Evolutionary conservation across 2,888 invertebrate species (phyloP), one percentile per base, ranked within the genome.

Genomic region (Rhodophaea formosa): DNA sequence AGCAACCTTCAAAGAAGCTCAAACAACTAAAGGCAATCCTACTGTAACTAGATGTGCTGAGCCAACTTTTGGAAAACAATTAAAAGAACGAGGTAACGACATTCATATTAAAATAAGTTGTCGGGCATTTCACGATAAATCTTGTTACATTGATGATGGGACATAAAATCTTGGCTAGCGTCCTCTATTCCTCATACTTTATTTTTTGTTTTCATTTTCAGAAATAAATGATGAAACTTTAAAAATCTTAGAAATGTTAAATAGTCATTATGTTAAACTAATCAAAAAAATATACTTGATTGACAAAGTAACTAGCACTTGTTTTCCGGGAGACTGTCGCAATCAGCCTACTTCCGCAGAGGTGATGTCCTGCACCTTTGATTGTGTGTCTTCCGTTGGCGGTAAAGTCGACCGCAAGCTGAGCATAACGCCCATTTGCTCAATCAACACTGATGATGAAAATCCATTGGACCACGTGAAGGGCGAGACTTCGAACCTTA

Each of bases 361-460:
- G 12, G 23, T 39, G 2, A 17, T 14, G 8, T 39, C 46, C 35
- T 56, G 16, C 14, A 35, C 49, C 17, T 12, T 42, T 16, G 56
- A 56, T 15, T 14, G 42, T 10, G 15, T 42, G 1, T 30, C 56
- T 10, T 43, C 49, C 14, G 7, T 14, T 29, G 56, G 42, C 29
- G 29, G 42, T 3, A 60, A 58, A n/a, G 59, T 63, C 1, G 69
- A 60, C 58, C 67, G 64, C 17, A 78, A 67, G 60, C 65, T 83
- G 35, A 79, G 74, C 54, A 39, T 80, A 42, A 73, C 81, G 10
- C 80, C 84, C 10, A 72, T 84, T 60, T 80, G 75, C 62, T 80
- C 80, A 8, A 65, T 84, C 6, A 68, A 77, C 58, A 80, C 79
- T 1, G 12, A 39, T n/a, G 62, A 70, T 49, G 70, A 73, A 14